Evolutionary conservation across 2,113 vertebrate species (phyloP), one percentile per base, ranked within the genome.

Genomic region (Platichthys flesus): DNA sequence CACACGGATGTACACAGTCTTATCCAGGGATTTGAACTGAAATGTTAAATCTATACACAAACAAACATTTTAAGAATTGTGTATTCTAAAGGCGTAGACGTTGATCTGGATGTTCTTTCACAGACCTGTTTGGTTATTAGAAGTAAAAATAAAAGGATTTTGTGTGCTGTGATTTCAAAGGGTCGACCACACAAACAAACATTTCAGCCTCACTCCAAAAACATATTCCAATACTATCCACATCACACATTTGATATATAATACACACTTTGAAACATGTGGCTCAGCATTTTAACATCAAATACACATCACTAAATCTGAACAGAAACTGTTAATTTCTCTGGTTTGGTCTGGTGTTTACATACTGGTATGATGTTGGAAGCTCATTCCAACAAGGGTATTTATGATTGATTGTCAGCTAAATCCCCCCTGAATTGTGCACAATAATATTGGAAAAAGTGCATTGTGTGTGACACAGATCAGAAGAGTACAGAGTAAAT

Each of bases 131-230:
- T 56, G 61, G 47, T 81, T 75, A 63, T 81, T 52, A 72, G 51
- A 69, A 57, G 31, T 57, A 4, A 12, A 59, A 59, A 13, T 13
- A 15, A 60, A 37, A 12, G 9, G n/a, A 54, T 65, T 66, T 4
- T 51, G 57, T 74, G 51, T 61, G 16, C 31, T 54, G 62, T 37
- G 60, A 67, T 76, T 84, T 88, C 42, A 51, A 51, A 73, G 70
- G 56, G 15, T 71, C 13, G 23, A 21, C 23, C 16, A 45, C 73
- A 49, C 37, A 72, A 62, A 76, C 55, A 83, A 85, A 77, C 21
- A 67, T 74, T 74, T 76, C 18, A 54, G 20, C 51, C 51, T 54
- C 20, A n/a, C 51, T 8, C 8, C 5, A 54, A 54, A 54, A 54
- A 9, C 2, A 1, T 21, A 2, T 58, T 51, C 55, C 47, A 57